These are phyloP conservation scores for Epirrhoe alternata DNA, from an alignment of 2,888 invertebrate genomes.

Conservation along the genomic window DNA sequence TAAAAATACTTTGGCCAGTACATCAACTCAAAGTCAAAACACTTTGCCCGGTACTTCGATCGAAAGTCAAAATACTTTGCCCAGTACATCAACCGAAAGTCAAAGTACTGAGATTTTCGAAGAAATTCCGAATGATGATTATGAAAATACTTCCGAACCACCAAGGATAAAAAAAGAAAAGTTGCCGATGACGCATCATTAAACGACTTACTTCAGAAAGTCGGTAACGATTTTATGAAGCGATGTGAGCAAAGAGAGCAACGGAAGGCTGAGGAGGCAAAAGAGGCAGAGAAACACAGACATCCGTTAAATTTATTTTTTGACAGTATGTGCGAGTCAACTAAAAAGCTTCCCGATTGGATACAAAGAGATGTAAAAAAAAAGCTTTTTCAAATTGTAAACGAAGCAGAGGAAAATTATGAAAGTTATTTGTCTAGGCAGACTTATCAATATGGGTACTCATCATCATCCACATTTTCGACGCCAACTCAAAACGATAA, in stretches of 20 bases:
- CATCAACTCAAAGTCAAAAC: constrained; percentile 32
- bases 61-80: constrained; percentile 15
- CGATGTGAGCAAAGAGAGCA: constrained; percentile 44
- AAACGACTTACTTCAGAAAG: constrained; percentile 42
- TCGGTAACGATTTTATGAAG: constrained; percentile 27
- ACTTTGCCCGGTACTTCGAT: constrained; percentile 36
- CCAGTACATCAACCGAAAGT: no score
- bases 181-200: constrained; percentile 44
- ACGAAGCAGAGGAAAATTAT: no score
- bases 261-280: constrained; percentile 40
- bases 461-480: no score
- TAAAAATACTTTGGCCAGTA: constrained; percentile 17
- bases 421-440: no score
- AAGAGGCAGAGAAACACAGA: constrained; percentile 41
- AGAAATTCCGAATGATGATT: constrained; percentile 37
- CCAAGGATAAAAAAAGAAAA: constrained; percentile 45
- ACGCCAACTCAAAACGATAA: no score
- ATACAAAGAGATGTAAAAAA: no score
- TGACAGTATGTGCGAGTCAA: constrained; percentile 47
- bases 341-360: no score
- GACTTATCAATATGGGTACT: no score
- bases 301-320: constrained; percentile 47
- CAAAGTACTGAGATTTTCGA: constrained; percentile 31
- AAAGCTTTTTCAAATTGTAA: no score
- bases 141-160: constrained; percentile 41